Evolutionary conservation across 2,113 vertebrate genomes (phyloP), one percentile per base, ranked within the genome.

Genomic region (Jaculus jaculus): DNA sequence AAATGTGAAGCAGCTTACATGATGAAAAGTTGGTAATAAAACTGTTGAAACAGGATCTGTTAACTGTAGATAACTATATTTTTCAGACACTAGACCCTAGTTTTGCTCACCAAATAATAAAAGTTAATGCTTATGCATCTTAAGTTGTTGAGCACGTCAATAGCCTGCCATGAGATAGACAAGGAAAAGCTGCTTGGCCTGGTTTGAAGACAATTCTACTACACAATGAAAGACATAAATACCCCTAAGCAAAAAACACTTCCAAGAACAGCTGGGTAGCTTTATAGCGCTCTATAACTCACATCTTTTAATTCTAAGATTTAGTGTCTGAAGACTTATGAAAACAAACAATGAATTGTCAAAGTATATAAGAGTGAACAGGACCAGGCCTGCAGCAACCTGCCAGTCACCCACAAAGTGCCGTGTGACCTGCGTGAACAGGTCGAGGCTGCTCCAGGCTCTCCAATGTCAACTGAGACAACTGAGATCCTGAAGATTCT

Each of bases 301-400:
- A 66, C 7, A 74, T 77, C n/a, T 94, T 96, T 96, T 95, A 95
- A 37, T 5, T 73, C 32, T 34, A 61, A 96, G 96, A 89, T 88
- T 90, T 84, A 90, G n/a, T 7, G 78, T 47, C 13, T 61, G 18
- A 83, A 90, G 72, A 92, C 10, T 75, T 75, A 79, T 32, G 69
- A 82, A 91, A 94, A 84, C n/a, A 95, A 93, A 47, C 0, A 3
- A 90, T 83, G 94, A 74, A 87, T 16, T 95, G 37, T 60, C 8
- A 96, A 91, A 96, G 89, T 63, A 24, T 37, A 88, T 71, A 79
- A 91, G 11, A 24, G 75, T 2, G 42, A 96, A 74, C 1, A 63
- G 34, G 75, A 84, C 39, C 74, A 17, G 61, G 13, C 73, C 90
- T 84, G 39, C 47, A 83, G 47, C 11, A 84, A 2, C 7, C 87